Conservation (phyloP, 1,140 invertebrate species). For the Mylabris phalerata region DNA sequence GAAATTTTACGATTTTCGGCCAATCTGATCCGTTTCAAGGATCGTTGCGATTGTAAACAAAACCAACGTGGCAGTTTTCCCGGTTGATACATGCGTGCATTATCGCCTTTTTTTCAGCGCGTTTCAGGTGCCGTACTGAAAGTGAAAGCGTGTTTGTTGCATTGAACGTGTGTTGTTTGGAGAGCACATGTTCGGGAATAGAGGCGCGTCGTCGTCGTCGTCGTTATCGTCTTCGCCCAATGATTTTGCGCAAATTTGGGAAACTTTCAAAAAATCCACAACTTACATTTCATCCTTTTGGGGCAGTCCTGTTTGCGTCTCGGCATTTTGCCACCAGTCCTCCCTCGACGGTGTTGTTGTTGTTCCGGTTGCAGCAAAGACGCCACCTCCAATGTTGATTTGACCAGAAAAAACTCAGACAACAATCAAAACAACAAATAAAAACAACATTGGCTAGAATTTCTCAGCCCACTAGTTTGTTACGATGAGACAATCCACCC, state of each 20-base stretch:
- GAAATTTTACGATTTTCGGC: too few species aligned
- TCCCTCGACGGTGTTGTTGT: background rate
- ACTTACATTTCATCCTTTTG: slow-evolving; percentile 60
- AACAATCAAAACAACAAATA: background rate
- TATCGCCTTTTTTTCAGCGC: background rate
- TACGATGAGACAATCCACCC: background rate
- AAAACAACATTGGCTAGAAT: background rate
- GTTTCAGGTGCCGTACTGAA: background rate
- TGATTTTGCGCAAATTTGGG: slow-evolving; percentile 7
- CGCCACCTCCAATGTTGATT: slow-evolving; percentile 21
- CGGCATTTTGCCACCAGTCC: slow-evolving; percentile 45
- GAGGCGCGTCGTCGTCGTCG: too few species aligned
- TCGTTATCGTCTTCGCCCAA: background rate
- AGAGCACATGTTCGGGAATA: slow-evolving; percentile 6
- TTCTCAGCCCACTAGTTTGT: background rate
- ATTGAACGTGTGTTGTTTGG: background rate
- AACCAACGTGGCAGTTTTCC: too few species aligned
- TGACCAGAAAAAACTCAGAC: background rate
- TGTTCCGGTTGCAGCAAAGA: slow-evolving; percentile 11
- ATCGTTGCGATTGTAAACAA: too few species aligned
- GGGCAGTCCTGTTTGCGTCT: slow-evolving; percentile 57
- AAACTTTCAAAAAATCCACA: background rate
- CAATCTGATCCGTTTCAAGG: too few species aligned
- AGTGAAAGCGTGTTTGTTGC: background rate
- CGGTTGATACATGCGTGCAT: too few species aligned